Evolutionary conservation across 2,113 vertebrate genomes (phyloP).

Genomic region (Sakesphorus luctuosus): DNA sequence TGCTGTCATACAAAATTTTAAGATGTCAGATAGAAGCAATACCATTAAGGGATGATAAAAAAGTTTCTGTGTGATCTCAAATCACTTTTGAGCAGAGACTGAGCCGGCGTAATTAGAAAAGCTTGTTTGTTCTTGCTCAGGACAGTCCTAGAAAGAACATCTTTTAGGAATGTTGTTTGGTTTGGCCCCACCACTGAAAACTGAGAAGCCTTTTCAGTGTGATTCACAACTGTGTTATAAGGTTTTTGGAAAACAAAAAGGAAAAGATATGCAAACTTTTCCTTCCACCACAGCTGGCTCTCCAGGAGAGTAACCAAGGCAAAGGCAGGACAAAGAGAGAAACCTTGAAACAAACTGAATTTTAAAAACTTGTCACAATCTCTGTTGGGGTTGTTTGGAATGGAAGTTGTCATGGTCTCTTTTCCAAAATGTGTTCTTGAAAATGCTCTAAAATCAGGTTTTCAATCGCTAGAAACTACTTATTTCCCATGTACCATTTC

Average conservation of each 20-base stretch:
- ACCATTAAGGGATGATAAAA: neutral
- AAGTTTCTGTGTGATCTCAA: neutral
- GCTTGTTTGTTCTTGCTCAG: neutral
- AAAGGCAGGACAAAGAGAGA: neutral
- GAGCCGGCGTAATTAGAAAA: neutral
- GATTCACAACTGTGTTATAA: neutral
- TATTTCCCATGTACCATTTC: neutral
- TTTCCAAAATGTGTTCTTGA: neutral
- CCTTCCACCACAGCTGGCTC: neutral
- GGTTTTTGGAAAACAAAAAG: neutral
- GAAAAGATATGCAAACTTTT: neutral
- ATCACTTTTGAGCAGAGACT: neutral
- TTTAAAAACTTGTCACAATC: neutral
- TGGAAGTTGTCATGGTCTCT: neutral
- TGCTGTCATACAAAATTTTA: neutral
- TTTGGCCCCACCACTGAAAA: neutral
- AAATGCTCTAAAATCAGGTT: neutral
- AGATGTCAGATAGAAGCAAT: neutral
- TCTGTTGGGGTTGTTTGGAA: neutral
- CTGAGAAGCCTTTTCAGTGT: neutral
- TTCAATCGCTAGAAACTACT: neutral
- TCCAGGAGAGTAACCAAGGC: neutral
- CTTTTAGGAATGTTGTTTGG: neutral
- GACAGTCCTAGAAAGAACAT: neutral
- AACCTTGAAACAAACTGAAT: neutral